Conservation (phyloP, 2,113 vertebrate genomes). For the Cyanistes caeruleus region DNA sequence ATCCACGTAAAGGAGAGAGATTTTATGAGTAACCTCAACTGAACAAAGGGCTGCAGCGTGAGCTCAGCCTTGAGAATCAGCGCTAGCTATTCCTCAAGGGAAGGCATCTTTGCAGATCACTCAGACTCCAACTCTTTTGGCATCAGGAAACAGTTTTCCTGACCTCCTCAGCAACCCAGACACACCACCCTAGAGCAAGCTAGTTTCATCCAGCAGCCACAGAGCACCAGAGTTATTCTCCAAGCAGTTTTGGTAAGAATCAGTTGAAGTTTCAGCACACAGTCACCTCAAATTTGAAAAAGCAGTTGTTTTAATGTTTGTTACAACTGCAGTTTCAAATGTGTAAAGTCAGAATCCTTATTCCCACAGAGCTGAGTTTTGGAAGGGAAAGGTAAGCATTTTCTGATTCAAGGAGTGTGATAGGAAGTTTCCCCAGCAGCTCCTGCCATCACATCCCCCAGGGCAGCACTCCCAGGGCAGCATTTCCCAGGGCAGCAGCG, state of each 20-base stretch:
- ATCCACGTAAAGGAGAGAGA: conserved; percentile 3
- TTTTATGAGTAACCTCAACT: conserved; percentile 38
- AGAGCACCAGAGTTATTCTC: neutral
- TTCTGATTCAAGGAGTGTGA: neutral
- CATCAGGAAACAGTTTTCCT: neutral
- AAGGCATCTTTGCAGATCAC: neutral
- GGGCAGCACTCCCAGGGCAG: neutral
- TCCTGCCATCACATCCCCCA: neutral
- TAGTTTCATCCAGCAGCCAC: neutral
- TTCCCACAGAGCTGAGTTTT: neutral
- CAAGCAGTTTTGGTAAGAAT: neutral
- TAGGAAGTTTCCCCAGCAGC: neutral
- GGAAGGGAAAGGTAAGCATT: neutral
- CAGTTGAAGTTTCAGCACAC: neutral
- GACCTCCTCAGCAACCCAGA: neutral
- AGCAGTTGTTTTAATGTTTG: neutral
- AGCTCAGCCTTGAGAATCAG: neutral
- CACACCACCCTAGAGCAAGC: neutral
- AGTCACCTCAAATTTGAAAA: neutral
- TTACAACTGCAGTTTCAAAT: neutral
- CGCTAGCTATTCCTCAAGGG: neutral
- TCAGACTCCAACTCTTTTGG: neutral
- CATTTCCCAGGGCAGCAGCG: neutral
- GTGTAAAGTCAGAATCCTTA: neutral
- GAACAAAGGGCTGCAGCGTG: neutral